A percentile compares a stretch with the other conserved stretches of the same genome.
Conservation (phyloP, 2,113 vertebrate species). For the Hemicordylus capensis region DNA sequence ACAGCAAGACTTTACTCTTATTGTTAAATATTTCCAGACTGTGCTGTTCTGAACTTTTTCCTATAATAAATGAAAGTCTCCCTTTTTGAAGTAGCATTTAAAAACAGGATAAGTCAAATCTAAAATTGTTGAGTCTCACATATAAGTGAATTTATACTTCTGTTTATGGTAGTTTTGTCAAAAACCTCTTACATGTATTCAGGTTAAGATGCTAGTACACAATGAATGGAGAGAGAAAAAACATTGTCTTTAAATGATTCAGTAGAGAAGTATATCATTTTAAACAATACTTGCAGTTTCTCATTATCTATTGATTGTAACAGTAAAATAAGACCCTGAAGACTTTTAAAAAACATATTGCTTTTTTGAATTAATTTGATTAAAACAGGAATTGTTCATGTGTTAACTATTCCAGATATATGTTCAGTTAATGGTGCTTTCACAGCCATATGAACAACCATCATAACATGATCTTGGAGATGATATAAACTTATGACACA, state of each 20-base stretch:
- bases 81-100: constrained; percentile 57
- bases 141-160: neutral
- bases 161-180: neutral
- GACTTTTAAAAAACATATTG: neutral
- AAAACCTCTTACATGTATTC: neutral
- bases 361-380: neutral
- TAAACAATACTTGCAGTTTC: neutral
- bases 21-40: constrained; percentile 66
- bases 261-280: neutral
- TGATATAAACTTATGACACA: neutral
- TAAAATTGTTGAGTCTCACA: neutral
- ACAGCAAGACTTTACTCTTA: constrained; percentile 58
- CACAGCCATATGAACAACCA: neutral
- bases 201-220: constrained; percentile 4
- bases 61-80: constrained; percentile 63
- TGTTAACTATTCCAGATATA: neutral
- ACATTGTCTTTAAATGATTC: neutral
- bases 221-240: neutral
- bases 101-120: constrained; percentile 57
- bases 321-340: too few relatives aligned
- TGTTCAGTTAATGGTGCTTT: neutral
- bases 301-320: neutral
- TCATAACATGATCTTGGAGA: neutral
- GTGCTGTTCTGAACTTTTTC: constrained; percentile 59
- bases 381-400: neutral